Percentiles rank a stretch among this genome's conserved stretches.
Evolutionary conservation across 2,113 vertebrate genomes (phyloP).

Genomic region (Oreotrochilus melanogaster): DNA sequence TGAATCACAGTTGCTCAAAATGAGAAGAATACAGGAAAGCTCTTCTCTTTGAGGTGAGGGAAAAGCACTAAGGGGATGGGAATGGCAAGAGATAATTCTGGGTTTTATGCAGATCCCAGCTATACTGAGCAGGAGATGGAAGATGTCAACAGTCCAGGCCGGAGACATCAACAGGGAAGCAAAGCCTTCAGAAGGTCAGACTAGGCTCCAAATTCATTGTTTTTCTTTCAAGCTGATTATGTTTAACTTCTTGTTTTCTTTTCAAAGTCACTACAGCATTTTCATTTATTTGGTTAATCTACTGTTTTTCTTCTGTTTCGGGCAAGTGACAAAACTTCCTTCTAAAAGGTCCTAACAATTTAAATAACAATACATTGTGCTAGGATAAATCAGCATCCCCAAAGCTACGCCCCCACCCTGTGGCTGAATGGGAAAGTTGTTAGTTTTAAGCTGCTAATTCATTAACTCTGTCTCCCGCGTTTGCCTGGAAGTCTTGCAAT

Average conservation of each 20-base stretch:
- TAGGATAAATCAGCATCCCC: not conserved
- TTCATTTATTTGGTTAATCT: not conserved
- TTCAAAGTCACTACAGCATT: not conserved
- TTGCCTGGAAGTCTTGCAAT: not conserved
- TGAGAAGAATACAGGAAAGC: not conserved
- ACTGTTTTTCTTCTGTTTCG: not conserved
- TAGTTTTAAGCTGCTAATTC: not conserved
- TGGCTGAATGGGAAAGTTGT: slow-evolving; percentile 38
- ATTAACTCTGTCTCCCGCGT: not conserved
- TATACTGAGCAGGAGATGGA: not conserved
- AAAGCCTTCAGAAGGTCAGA: not conserved
- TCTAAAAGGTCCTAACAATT: not conserved
- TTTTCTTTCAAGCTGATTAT: not conserved
- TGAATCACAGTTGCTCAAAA: not conserved
- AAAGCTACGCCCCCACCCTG: slow-evolving; percentile 48
- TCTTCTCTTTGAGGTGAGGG: not conserved
- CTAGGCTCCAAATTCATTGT: not conserved
- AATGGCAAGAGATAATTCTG: not conserved
- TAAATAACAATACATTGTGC: not conserved
- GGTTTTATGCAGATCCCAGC: not conserved
- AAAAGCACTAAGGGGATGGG: not conserved
- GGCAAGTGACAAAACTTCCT: not conserved
- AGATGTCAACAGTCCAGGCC: not conserved
- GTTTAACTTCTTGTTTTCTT: not conserved
- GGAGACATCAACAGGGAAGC: not conserved